Base-by-base conservation (phyloP, 2,888 invertebrate species). In the Limnephilus auricula region DNA sequence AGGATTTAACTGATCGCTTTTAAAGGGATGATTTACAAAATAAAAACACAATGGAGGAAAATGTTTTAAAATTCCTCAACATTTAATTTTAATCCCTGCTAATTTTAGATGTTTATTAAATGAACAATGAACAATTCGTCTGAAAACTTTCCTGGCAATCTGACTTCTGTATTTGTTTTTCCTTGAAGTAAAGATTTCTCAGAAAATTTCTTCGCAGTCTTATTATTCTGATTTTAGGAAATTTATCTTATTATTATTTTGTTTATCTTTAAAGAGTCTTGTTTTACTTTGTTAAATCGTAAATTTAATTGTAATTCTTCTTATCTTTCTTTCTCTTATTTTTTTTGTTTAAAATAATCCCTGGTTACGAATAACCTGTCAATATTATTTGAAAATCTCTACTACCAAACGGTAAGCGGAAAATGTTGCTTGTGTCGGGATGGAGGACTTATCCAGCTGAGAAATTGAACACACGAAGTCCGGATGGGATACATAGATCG, bases 21-120 rank as follows among this genome's bases (percentile, higher is more conserved):
- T 65, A 65, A 65, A n/a, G 65, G 65, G n/a, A 65, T 65, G 65
- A n/a, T 65, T 65, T 65, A 2, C 65, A 25, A 65, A 65, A 65
- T 65, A 65, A 65, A 65, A 65, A 65, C 65, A 65, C 65, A 65
- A n/a, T n/a, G 65, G 25, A 25, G 65, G n/a, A 65, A 65, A 25
- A 25, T 65, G 65, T 65, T 65, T 65, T 65, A 65, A 65, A 65
- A 65, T 65, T 6, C 25, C 65, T n/a, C 25, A 25, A 65, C 25
- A 65, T 25, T 65, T 65, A 25, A 65, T 65, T 65, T 50, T 65
- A 65, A 65, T 65, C 65, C 65, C 65, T 65, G 25, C 65, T 65
- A 65, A 65, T 65, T 65, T 65, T 65, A 65, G 65, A 65, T 65
- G 65, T 65, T 65, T 65, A 65, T 65, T 65, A 65, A 65, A 65